A percentile compares a stretch with the other conserved stretches of the same genome.
Evolutionary conservation across 1,140 invertebrate species (phyloP).

Genomic region (Temnothorax longispinosus): DNA sequence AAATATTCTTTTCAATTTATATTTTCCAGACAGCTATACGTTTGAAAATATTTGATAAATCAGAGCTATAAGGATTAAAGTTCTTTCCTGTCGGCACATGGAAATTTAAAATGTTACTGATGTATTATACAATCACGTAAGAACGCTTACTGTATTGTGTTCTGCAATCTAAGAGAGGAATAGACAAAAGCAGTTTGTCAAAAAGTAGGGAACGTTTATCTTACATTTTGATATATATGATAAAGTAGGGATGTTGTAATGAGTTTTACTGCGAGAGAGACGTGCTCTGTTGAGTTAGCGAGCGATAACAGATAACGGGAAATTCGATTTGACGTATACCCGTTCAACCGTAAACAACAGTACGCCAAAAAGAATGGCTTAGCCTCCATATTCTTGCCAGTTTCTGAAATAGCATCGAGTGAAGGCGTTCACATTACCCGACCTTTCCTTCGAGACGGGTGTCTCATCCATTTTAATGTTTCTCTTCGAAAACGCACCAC

Average conservation of each 20-base stretch:
- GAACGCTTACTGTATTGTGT: neutral
- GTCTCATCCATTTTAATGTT: conserved; percentile 74
- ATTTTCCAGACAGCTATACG: neutral
- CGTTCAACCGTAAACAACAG: conserved; percentile 42
- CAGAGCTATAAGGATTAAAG: neutral
- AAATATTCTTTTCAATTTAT: neutral
- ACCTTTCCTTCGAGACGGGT: conserved; percentile 8
- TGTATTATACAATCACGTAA: neutral
- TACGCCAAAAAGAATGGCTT: conserved; percentile 53
- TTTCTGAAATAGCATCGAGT: conserved; percentile 23
- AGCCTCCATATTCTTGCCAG: conserved; percentile 38
- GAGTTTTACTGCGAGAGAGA: neutral
- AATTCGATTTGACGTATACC: conserved; percentile 49
- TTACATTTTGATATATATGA: neutral
- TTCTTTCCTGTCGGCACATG: neutral
- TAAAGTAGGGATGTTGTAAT: neutral
- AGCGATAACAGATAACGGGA: conserved; percentile 40
- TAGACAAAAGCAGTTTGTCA: neutral
- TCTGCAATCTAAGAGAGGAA: no score
- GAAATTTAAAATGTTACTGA: neutral
- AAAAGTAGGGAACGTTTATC: neutral
- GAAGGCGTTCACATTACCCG: conserved; percentile 23
- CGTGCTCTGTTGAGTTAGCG: conserved; percentile 17
- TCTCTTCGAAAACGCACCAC: conserved; percentile 19
- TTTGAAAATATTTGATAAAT: neutral